Percentiles rank a stretch among this genome's conserved stretches.
Evolutionary conservation across 2,113 vertebrate genomes (phyloP).

Genomic region (Pipa parva): DNA sequence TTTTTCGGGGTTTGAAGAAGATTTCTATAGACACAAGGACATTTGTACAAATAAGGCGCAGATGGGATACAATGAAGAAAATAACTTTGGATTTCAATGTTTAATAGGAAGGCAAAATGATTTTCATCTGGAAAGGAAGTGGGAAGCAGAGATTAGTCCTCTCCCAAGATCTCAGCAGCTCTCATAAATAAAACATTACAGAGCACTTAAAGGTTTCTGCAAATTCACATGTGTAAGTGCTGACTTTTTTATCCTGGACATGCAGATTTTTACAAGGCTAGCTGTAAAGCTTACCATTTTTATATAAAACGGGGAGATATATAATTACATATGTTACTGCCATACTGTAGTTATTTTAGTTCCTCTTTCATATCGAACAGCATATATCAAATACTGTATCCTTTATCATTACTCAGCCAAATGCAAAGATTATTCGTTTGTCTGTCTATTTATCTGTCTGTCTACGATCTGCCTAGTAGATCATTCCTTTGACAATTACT

Average conservation of each 20-base stretch:
- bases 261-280: too few species aligned
- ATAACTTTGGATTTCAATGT: conserved; percentile 47
- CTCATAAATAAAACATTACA: conserved; percentile 64
- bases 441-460: too few species aligned
- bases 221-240: conserved; percentile 30
- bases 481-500: too few species aligned
- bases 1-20: conserved; percentile 48
- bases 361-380: too few species aligned
- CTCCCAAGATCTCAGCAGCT: conserved; percentile 53
- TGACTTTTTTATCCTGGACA: background rate
- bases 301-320: too few species aligned
- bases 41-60: conserved; percentile 57
- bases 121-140: conserved; percentile 64
- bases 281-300: too few species aligned
- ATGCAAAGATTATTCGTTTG: too few species aligned
- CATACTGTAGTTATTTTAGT: too few species aligned
- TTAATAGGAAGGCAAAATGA: conserved; percentile 57
- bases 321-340: too few species aligned
- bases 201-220: conserved; percentile 48
- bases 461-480: too few species aligned
- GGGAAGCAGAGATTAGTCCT: conserved; percentile 54
- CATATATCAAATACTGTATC: too few species aligned
- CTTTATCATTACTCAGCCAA: too few species aligned
- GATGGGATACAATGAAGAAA: conserved; percentile 48
- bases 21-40: conserved; percentile 58